A percentile compares a stretch with the other conserved stretches of the same genome.
Conservation (phyloP, 2,888 invertebrate genomes). For the Tromatobia lineatoria region DNA sequence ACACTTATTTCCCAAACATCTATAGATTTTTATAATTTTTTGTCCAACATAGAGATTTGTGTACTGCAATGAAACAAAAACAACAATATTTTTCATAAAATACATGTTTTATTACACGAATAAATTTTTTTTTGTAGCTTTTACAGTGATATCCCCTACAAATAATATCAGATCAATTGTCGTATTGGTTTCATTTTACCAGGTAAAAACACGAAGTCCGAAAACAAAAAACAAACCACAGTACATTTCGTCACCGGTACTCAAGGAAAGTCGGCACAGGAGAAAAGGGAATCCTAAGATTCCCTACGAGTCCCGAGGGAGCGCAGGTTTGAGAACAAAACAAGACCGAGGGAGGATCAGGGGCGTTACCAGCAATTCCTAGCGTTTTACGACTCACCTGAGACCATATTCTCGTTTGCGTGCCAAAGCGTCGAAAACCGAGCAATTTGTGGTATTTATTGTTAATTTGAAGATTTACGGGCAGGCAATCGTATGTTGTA, state of each 20-base stretch:
- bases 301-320: conserved; percentile 55
- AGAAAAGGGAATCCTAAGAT: conserved; percentile 50
- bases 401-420: conserved; percentile 72
- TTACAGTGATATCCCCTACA: no score
- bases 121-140: no score
- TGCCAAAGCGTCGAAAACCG: conserved; percentile 70
- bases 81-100: no score
- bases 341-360: conserved; percentile 32
- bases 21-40: no score
- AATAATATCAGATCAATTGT: no score
- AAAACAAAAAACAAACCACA: conserved; percentile 26
- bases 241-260: conserved; percentile 40
- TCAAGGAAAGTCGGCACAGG: conserved; percentile 41
- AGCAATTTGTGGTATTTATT: conserved; percentile 81
- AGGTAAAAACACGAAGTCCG: conserved; percentile 1
- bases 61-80: no score
- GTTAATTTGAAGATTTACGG: conserved; percentile 80
- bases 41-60: no score
- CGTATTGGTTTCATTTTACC: not conserved
- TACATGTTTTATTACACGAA: no score
- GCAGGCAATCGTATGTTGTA: conserved; percentile 46
- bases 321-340: conserved; percentile 45
- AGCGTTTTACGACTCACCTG: conserved; percentile 74
- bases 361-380: conserved; percentile 69
- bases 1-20: no score